These are phyloP conservation scores for Glyphotaelius pellucidus DNA, from an alignment of 2,888 invertebrate genomes.

Conservation along the genomic window DNA sequence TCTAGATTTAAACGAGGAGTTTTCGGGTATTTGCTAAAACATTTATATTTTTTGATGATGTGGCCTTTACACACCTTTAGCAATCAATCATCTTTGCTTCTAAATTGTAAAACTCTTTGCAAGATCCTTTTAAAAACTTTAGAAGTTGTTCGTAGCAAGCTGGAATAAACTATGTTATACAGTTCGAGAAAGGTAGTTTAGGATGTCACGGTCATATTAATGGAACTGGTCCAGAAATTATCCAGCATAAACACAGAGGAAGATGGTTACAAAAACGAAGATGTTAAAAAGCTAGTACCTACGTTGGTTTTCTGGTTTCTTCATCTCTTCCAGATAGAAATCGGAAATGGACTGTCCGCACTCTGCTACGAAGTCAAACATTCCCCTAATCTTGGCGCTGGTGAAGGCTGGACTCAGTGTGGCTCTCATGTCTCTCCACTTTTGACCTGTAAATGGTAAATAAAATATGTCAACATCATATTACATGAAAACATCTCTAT, in stretches of 20 bases:
- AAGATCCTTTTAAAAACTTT: too few relatives aligned
- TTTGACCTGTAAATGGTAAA: constrained; percentile 68
- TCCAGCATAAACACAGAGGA: not conserved
- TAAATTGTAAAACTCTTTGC: too few relatives aligned
- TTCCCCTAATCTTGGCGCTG: constrained; percentile 73
- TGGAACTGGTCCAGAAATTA: too few relatives aligned
- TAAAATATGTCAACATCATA: not conserved
- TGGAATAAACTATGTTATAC: too few relatives aligned
- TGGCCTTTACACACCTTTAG: too few relatives aligned
- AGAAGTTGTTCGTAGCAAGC: not conserved
- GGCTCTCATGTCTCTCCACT: constrained; percentile 73
- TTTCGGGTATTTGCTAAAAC: too few relatives aligned
- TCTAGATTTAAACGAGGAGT: too few relatives aligned
- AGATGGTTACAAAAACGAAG: not conserved
- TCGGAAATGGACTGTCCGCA: constrained; percentile 71
- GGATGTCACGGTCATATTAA: too few relatives aligned
- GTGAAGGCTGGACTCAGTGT: constrained; percentile 71
- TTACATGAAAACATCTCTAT: not conserved
- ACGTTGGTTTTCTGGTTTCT: constrained; percentile 54
- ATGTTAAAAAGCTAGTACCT: not conserved
- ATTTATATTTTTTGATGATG: too few relatives aligned
- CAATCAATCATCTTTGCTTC: too few relatives aligned
- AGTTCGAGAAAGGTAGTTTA: too few relatives aligned
- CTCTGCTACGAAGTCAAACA: constrained; percentile 74
- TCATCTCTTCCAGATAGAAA: constrained; percentile 66